Percentiles rank a stretch among this genome's conserved stretches.
phyloP scores from a whole-genome alignment of 2,888 invertebrate genomes.

The Syrista parreyssii region DNA sequence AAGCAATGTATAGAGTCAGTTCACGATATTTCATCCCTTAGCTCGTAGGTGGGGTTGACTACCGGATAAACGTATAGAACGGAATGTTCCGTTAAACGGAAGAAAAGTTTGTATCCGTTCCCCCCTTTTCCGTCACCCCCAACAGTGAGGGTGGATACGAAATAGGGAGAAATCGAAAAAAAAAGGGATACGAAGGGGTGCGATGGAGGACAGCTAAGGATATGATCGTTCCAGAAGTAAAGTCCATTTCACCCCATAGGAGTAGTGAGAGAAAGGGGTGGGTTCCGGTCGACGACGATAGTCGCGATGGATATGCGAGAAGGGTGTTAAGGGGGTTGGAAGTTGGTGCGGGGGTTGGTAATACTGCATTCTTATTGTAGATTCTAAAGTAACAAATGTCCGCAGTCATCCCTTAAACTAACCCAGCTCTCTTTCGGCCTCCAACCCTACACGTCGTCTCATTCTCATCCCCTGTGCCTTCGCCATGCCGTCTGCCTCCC shows the following conservation, averaged over 20 bases:
- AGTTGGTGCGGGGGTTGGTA: background rate
- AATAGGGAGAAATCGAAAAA: background rate
- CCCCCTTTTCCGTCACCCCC: background rate
- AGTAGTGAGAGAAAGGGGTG: conserved; percentile 19
- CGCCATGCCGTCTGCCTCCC: conserved; percentile 48
- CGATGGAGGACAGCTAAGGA: conserved; percentile 19
- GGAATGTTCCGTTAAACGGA: background rate
- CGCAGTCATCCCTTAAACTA: conserved; percentile 48
- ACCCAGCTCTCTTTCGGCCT: conserved; percentile 28
- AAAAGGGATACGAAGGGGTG: conserved; percentile 11
- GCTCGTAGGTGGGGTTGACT: background rate
- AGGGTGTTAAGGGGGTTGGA: conserved; percentile 13
- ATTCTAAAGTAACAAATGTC: conserved; percentile 61
- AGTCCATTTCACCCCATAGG: conserved; percentile 19
- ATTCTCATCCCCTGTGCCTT: conserved; percentile 23
- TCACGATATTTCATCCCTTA: conserved; percentile 32
- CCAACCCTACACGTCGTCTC: conserved; percentile 23
- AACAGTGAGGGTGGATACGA: background rate
- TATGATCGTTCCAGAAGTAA: conserved; percentile 22
- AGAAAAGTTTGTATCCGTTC: background rate
- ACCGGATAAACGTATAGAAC: background rate
- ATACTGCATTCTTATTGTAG: conserved; percentile 42
- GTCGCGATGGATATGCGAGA: conserved; percentile 9
- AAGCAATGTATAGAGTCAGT: conserved; percentile 28
- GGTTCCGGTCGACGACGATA: conserved; percentile 11